Percentiles rank a stretch among this genome's conserved stretches.
Evolutionary conservation across 2,888 invertebrate species (phyloP).

Genomic region (Galerucella pusilla): DNA sequence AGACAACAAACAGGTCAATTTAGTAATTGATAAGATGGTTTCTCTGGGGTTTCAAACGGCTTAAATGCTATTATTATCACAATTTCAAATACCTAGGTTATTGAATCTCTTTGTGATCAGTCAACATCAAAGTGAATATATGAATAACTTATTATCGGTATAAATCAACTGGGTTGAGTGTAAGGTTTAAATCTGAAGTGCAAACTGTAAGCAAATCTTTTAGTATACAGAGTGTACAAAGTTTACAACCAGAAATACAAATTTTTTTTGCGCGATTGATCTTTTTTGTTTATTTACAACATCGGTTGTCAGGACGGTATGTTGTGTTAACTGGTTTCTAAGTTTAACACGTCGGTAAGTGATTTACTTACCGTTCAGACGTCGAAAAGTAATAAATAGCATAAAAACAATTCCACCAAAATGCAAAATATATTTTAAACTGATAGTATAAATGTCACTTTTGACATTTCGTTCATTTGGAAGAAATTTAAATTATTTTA

Average conservation of each 20-base stretch:
- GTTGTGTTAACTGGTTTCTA: too few species aligned
- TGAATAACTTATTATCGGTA: not conserved
- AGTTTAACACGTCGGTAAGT: too few species aligned
- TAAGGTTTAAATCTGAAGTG: not conserved
- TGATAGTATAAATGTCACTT: too few species aligned
- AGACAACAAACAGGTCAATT: not conserved
- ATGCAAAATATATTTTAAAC: too few species aligned
- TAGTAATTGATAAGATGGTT: conserved; percentile 5
- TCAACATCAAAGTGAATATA: conserved; percentile 5
- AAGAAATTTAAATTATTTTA: too few species aligned
- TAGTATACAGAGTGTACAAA: not conserved
- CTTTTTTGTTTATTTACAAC: too few species aligned
- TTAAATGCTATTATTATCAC: not conserved
- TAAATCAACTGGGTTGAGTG: not conserved
- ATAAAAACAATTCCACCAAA: too few species aligned
- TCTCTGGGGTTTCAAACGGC: not conserved
- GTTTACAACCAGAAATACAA: not conserved
- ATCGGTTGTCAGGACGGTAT: too few species aligned
- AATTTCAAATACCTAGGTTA: conserved; percentile 2
- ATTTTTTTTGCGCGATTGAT: too few species aligned
- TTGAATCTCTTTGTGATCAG: not conserved
- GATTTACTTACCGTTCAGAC: too few species aligned
- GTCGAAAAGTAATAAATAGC: too few species aligned
- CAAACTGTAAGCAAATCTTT: not conserved
- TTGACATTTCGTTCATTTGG: too few species aligned